Base-by-base conservation (phyloP, 2,888 invertebrate species). In the Zhengitettix transpicula region DNA sequence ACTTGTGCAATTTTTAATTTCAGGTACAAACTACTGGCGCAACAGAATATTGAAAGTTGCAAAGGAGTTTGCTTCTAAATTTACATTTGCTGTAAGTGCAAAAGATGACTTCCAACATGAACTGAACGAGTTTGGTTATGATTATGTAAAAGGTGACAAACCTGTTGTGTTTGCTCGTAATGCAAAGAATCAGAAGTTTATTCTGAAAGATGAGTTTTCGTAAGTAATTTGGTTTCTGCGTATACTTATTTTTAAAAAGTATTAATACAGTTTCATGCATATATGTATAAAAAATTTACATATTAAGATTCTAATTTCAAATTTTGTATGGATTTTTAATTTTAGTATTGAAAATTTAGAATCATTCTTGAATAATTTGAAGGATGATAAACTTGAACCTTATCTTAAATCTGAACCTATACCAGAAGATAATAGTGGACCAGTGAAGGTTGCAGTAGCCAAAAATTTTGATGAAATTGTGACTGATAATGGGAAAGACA, bases 401-500 rank as follows among this genome's bases (percentile, higher is more conserved):
- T 96, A 89, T 76, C 74, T 98, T 65, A 99, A 99, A 75, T 99
- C 98, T 0, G 98, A 99, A 72, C 77, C 90, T 0, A 75, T 96
- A 42, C 99, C 99, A 7, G 89, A 87, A 62, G 80, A 78, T 62
- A 91, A 93, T 69, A 84, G 84, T 68, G 89, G 85, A 0, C 84
- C 85, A 11, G 91, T 93, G 1, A 89, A 84, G 69, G 84, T 94
- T 51, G 94, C 92, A 5, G 99, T 99, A 10, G 98, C 87, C 64
- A 93, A 93, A 77, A 99, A 97, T 79, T 99, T 98, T 76, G 89
- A 96, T 71, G 90, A 97, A 60, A 78, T 96, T 60, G 93, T 99
- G 1, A 84, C 83, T 2, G 88, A 98, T 71, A 88, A 90, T 67
- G 88, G 80, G 42, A 88, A 93, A 71, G 99, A 99, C 72, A 91